phyloP scores from a whole-genome alignment of 2,797 vertebrate species.

The Neomorphus geoffroyi region DNA sequence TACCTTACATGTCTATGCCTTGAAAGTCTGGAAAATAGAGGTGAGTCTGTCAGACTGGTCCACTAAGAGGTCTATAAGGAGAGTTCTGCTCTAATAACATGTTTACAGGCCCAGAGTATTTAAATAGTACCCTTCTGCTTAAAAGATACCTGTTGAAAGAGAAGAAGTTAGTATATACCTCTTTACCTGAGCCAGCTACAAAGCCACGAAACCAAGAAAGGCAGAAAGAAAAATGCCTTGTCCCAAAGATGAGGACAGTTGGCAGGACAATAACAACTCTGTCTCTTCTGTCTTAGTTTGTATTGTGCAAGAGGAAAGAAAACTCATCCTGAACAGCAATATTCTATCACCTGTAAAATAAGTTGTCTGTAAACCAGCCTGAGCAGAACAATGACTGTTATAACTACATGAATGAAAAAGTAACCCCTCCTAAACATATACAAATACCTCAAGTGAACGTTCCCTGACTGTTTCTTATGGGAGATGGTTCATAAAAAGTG shows the following conservation, averaged over 20 bases:
- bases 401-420: not conserved
- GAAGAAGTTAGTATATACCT: too few relatives aligned
- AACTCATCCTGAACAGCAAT: not conserved
- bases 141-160: not conserved
- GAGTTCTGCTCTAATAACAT: not conserved
- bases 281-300: not conserved
- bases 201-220: not conserved
- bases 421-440: not conserved
- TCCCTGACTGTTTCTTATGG: not conserved
- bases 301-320: not conserved
- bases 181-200: not conserved
- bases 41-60: not conserved
- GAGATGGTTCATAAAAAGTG: not conserved
- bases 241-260: not conserved
- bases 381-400: not conserved
- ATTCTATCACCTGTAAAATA: not conserved
- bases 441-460: not conserved
- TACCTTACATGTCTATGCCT: not conserved
- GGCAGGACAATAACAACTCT: not conserved
- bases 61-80: not conserved
- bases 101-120: not conserved
- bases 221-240: not conserved
- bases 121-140: not conserved
- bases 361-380: not conserved
- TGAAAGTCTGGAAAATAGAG: not conserved